Evolutionary conservation across 2,113 vertebrate species (phyloP).

Genomic region (cattle (Bos taurus)): ARS-UCD2.0 NC_082638.1:5858501-5859000

Average conservation of each 20-base stretch:
- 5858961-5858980: not conserved
- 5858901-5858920: not conserved
- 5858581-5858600: not conserved
- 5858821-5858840: not conserved
- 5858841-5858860: not conserved
- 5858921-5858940: not conserved
- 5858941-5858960: not conserved
- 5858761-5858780: not conserved
- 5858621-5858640: not conserved
- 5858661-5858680: not conserved
- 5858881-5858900: not conserved
- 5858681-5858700: not conserved
- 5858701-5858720: too few relatives aligned
- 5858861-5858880: not conserved
- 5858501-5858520: not conserved
- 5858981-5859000: not conserved
- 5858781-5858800: not conserved
- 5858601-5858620: not conserved
- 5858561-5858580: not conserved
- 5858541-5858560: too few relatives aligned
- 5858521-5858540: not conserved
- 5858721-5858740: not conserved
- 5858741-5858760: rapidly evolving
- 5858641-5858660: not conserved
- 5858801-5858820: not conserved